Evolutionary conservation across 2,113 vertebrate genomes (phyloP), one percentile per base, ranked within the genome.

Genomic region (Podarcis muralis): DNA sequence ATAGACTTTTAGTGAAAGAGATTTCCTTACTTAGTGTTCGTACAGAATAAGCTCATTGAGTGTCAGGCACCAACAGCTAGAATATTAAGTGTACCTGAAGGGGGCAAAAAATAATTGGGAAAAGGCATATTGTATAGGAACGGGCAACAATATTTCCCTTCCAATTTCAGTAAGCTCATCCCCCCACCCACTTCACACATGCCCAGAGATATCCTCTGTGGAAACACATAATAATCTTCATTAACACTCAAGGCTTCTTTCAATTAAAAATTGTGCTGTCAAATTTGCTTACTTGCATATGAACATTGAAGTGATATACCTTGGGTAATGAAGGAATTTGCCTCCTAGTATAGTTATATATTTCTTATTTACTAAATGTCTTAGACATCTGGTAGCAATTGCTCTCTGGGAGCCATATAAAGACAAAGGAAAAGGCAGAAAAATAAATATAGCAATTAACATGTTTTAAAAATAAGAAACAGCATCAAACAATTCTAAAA

Each of bases 71-170:
- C 74, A 81, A 83, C 18, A 75, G 30, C 37, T 48, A 69, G 81
- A 88, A 65, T 30, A 66, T 76, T 88, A 74, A 66, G 32, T 82
- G 75, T 16, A 88, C 53, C 37, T 88, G 80, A 88, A 88, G 35
- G 35, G 6, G 75, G 57, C 78, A 57, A 59, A 76, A 76, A 37
- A 32, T 75, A 82, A 65, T 82, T 88, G 82, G 25, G 27, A 74
- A 59, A 81, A 88, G 79, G 27, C 1, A 1, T 90, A 0, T 75
- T 1, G 13, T 11, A 68, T 13, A 6, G 83, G 5, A 1, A 84
- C 32, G n/a, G 80, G 2, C n/a, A 78, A 88, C 35, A 79, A 77
- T 75, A 80, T 75, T 12, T 81, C 65, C 18, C 27, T 74, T 27
- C 0, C 80, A 37, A 85, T 2, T 0, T n/a, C 48, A 12, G 16